Evolutionary conservation across 2,113 vertebrate genomes (phyloP).

Genomic region (Alaudala cheleensis): DNA sequence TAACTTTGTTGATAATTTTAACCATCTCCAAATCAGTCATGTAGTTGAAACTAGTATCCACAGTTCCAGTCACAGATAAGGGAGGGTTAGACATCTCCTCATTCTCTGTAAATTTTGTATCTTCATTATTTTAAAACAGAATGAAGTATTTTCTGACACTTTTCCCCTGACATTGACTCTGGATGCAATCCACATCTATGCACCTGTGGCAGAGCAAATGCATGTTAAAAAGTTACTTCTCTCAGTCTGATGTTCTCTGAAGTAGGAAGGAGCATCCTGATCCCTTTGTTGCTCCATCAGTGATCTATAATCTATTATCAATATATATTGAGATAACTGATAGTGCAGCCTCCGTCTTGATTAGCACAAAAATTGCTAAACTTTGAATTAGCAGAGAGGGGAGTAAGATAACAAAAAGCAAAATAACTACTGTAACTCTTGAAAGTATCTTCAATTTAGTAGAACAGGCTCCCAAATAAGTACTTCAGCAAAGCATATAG

Average conservation of each 20-base stretch:
- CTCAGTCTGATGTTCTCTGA: background rate
- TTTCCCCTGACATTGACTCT: background rate
- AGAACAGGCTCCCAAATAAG: background rate
- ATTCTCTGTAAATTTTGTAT: background rate
- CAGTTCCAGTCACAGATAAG: background rate
- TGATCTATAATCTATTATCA: background rate
- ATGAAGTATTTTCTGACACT: background rate
- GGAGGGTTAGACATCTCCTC: background rate
- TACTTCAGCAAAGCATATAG: background rate
- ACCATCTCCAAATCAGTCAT: background rate
- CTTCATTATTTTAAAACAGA: background rate
- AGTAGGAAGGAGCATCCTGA: background rate
- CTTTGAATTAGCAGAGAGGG: background rate
- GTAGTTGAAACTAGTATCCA: background rate
- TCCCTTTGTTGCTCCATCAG: background rate
- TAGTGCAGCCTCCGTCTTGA: background rate
- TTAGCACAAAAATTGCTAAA: background rate
- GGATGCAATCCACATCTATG: background rate
- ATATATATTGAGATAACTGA: background rate
- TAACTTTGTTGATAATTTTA: background rate
- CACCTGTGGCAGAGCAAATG: background rate
- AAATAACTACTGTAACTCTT: background rate
- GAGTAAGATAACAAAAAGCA: background rate
- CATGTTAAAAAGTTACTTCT: background rate
- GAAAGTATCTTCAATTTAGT: background rate